Conservation (phyloP, 2,113 vertebrate species). For the Pterocles orientalis region DNA sequence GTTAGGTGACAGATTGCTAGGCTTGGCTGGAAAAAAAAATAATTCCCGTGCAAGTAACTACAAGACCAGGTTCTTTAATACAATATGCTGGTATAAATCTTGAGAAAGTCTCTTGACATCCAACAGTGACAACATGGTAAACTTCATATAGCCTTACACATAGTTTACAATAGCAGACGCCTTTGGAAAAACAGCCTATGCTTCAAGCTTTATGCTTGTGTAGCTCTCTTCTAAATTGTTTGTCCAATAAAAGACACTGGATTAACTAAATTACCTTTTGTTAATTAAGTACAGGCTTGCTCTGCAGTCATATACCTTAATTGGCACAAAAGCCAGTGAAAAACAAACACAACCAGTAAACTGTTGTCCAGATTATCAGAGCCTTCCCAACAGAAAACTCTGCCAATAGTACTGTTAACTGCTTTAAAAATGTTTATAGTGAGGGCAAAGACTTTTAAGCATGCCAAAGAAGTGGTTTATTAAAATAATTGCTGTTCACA, state of each 20-base stretch:
- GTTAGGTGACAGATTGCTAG: not conserved
- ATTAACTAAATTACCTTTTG: not conserved
- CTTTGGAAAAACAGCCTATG: not conserved
- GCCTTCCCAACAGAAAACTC: not conserved
- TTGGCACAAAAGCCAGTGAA: not conserved
- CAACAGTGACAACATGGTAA: not conserved
- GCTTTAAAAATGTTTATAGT: not conserved
- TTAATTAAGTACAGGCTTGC: constrained; percentile 1
- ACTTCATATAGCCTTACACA: not conserved
- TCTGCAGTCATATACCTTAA: not conserved
- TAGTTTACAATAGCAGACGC: not conserved
- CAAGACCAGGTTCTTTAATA: not conserved
- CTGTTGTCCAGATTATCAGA: not conserved
- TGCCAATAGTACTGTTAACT: not conserved
- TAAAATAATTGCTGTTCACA: not conserved
- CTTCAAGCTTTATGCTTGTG: not conserved
- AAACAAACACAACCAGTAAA: not conserved
- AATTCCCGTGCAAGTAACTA: not conserved
- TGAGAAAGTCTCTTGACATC: not conserved
- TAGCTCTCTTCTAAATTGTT: not conserved
- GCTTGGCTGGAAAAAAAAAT: not conserved
- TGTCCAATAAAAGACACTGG: not conserved
- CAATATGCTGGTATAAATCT: not conserved
- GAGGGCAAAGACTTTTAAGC: not conserved
- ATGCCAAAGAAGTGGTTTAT: not conserved